Conservation (phyloP, 2,113 vertebrate genomes). For the Oryzias celebensis region DNA sequence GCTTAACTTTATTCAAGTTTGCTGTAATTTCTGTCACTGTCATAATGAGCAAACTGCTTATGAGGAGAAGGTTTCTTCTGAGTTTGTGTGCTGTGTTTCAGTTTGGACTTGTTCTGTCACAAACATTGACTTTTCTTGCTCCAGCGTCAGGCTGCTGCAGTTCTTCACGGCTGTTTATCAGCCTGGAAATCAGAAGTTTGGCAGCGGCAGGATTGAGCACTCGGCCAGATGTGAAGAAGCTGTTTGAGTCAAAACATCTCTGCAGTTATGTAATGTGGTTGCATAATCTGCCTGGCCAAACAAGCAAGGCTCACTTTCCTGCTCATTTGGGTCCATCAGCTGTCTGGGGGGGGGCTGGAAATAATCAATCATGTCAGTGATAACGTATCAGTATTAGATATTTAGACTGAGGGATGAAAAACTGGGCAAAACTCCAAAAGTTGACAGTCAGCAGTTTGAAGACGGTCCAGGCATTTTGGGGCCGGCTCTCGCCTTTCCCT, state of each 20-base stretch:
- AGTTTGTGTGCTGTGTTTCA: constrained; percentile 9
- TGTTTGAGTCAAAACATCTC: background rate
- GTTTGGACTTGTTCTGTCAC: too few relatives aligned
- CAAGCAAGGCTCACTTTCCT: constrained; percentile 25
- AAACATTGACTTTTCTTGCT: too few relatives aligned
- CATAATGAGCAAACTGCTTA: background rate
- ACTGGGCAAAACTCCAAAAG: too few relatives aligned
- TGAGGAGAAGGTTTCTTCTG: background rate
- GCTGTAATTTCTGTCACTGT: too few relatives aligned
- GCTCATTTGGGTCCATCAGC: constrained; percentile 19
- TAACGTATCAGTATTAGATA: too few relatives aligned
- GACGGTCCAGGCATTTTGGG: constrained; percentile 33
- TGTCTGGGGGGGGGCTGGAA: background rate
- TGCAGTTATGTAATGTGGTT: constrained; percentile 39
- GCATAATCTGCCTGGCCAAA: constrained; percentile 30
- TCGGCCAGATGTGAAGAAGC: constrained; percentile 47
- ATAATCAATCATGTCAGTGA: background rate
- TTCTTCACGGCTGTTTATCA: too few relatives aligned
- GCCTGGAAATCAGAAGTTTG: constrained; percentile 19
- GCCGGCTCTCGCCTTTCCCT: constrained; percentile 27
- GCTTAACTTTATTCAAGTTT: too few relatives aligned
- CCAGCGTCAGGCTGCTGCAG: too few relatives aligned
- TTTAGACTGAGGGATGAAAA: too few relatives aligned
- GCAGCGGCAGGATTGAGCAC: constrained; percentile 20
- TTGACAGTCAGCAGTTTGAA: constrained; percentile 11